Percentiles rank a stretch among this genome's conserved stretches.
Conservation (phyloP, 1,140 invertebrate genomes). For the Zelostemma sp. region DNA sequence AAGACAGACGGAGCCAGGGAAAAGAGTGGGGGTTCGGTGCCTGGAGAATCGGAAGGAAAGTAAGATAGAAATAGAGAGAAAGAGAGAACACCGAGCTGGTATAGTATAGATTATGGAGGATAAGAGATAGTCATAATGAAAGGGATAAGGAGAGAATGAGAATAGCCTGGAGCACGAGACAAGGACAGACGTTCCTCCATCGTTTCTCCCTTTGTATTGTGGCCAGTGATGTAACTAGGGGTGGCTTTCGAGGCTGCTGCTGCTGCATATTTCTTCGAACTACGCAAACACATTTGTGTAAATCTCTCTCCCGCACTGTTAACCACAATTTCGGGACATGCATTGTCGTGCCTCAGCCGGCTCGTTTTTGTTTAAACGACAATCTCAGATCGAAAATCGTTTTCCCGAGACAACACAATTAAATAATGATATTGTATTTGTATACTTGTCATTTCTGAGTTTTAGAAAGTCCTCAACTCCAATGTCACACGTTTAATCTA, state of each 20-base stretch:
- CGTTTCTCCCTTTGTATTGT: constrained; percentile 31
- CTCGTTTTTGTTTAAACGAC: no score
- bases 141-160: constrained; percentile 24
- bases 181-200: constrained; percentile 23
- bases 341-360: no score
- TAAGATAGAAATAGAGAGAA: constrained; percentile 13
- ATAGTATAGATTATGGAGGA: constrained; percentile 29
- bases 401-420: no score
- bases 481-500: no score
- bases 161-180: not conserved
- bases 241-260: constrained; percentile 29
- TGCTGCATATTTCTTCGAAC: constrained; percentile 24
- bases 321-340: no score
- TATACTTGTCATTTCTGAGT: no score
- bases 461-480: no score
- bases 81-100: constrained; percentile 19
- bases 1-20: not conserved
- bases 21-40: constrained; percentile 3
- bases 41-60: not conserved
- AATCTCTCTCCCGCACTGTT: no score
- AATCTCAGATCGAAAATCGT: no score
- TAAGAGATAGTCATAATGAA: constrained; percentile 26
- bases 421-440: no score
- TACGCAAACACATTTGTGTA: constrained; percentile 39
- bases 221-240: constrained; percentile 43